phyloP scores from a whole-genome alignment of 2,888 invertebrate species.

The Nyleta sp. region DNA sequence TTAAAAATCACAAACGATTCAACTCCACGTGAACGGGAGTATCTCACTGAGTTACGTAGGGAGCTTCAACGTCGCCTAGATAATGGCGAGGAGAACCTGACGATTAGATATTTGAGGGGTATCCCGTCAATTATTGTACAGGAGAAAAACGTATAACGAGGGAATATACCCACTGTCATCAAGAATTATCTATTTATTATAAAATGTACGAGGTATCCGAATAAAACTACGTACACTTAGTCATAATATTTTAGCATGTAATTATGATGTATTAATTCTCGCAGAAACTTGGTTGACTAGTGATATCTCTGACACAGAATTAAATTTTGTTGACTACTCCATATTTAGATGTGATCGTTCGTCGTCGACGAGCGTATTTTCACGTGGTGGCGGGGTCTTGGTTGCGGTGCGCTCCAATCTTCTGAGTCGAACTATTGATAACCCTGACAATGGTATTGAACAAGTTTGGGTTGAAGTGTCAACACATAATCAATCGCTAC shows the following conservation, averaged over 20 bases:
- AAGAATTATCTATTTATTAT: neutral
- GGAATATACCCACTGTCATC: neutral
- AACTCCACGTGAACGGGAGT: neutral
- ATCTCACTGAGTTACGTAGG: neutral
- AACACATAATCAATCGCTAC: neutral
- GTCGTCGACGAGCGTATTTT: neutral
- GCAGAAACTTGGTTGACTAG: neutral
- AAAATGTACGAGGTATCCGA: neutral
- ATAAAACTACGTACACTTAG: neutral
- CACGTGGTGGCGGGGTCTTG: neutral
- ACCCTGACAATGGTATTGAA: neutral
- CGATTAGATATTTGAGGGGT: neutral
- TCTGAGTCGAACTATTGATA: neutral
- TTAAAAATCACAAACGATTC: neutral
- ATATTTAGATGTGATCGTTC: conserved; percentile 1
- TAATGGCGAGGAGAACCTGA: neutral
- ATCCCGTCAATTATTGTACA: neutral
- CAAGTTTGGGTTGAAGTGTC: neutral
- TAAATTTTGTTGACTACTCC: neutral
- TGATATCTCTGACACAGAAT: neutral
- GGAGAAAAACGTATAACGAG: neutral
- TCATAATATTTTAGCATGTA: neutral
- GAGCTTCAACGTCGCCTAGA: neutral
- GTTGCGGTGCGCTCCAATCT: neutral
- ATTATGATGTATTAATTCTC: neutral